These are phyloP conservation scores for Esox lucius DNA, from an alignment of 2,797 vertebrate species.

Conservation along the genomic window DNA sequence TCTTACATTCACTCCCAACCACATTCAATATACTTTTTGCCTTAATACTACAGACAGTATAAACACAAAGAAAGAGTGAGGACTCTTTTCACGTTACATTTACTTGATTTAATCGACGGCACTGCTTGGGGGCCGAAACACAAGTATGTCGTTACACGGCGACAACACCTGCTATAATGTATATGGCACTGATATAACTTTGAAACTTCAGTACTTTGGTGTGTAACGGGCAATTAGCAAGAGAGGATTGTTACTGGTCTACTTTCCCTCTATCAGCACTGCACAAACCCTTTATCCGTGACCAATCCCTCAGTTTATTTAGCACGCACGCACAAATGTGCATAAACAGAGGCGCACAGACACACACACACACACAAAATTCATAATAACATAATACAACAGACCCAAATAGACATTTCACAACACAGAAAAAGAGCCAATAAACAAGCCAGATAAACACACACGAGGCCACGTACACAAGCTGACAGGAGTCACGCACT, in stretches of 20 bases:
- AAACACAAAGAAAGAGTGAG: too few species aligned
- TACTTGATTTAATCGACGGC: not conserved
- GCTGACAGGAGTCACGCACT: not conserved
- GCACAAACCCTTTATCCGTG: slow-evolving; percentile 24
- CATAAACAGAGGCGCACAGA: not conserved
- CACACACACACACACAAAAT: not conserved
- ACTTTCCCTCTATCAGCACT: slow-evolving; percentile 12
- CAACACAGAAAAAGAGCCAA: slow-evolving; percentile 16
- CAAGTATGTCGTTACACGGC: too few species aligned
- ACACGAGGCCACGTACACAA: not conserved
- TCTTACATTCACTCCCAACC: too few species aligned
- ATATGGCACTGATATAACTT: too few species aligned
- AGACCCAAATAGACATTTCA: slow-evolving; percentile 1
- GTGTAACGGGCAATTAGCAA: slow-evolving; percentile 17
- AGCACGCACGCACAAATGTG: not conserved
- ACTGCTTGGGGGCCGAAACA: too few species aligned
- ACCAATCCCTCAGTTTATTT: slow-evolving; percentile 4
- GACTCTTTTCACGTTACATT: not conserved
- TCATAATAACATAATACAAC: slow-evolving; percentile 2
- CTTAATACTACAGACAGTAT: too few species aligned
- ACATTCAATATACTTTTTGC: too few species aligned
- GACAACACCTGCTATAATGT: too few species aligned
- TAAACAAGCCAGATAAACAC: not conserved
- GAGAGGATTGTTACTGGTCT: not conserved
- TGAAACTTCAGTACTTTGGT: not conserved